Conservation (phyloP, 2,113 vertebrate species). For the Trochalopteron elliotii region DNA sequence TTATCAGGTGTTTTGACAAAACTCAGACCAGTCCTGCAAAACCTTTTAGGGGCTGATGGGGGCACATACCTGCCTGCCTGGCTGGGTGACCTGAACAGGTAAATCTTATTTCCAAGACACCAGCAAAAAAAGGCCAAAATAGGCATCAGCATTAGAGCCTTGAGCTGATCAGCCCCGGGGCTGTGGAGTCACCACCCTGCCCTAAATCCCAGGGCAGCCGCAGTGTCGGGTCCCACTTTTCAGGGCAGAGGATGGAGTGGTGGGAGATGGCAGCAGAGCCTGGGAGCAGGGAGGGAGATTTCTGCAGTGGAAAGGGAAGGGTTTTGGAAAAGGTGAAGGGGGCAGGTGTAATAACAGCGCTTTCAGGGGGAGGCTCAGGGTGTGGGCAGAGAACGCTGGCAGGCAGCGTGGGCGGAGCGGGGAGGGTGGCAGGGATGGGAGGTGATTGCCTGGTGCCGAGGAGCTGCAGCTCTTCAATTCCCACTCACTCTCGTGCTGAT, state of each 20-base stretch:
- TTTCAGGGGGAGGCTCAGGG: neutral
- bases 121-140: neutral
- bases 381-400: neutral
- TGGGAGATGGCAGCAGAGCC: neutral
- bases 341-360: neutral
- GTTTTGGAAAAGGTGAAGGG: neutral
- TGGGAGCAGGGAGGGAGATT: neutral
- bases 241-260: neutral
- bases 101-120: neutral
- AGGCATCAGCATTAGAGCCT: neutral
- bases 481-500: neutral
- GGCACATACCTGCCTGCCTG: neutral
- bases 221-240: fast-evolving
- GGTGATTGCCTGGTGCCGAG: neutral
- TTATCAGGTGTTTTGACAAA: neutral
- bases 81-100: neutral
- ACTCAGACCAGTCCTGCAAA: neutral
- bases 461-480: neutral
- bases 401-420: neutral
- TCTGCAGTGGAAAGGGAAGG: neutral
- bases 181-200: neutral
- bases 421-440: neutral
- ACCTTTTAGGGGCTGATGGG: neutral
- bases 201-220: neutral
- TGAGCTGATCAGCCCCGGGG: neutral